Base-by-base conservation (phyloP, 2,888 invertebrate genomes). In the Lymantria monacha region DNA sequence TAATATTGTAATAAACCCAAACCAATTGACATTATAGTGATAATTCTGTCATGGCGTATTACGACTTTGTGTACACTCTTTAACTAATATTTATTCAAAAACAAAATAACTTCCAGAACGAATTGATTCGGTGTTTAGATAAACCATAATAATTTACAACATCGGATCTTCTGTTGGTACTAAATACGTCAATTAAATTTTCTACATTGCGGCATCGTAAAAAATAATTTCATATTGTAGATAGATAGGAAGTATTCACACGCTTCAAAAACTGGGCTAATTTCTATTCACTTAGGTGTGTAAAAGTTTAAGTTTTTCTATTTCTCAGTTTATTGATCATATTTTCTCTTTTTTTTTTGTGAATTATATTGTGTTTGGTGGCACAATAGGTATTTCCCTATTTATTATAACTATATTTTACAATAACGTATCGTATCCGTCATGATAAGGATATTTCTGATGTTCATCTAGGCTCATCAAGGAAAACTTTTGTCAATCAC, bases 231-330 rank as follows among this genome's bases (percentile, higher is more conserved):
- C 41, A 42, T 44, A 54, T 54, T 53, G 49, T 53, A 41, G 9
- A 49, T 49, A 33, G 33, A 30, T 43, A 49, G 49, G 49, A 53
- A 53, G 48, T 46, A 31, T 49, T 53, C 52, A 53, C 52, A 52
- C 52, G 69, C 66, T 66, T 54, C 60, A 68, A 61, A 70, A 74
- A 70, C 65, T 65, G 47, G 68, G 68, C 54, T 46, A 53, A 49
- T 49, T 49, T 53, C 46, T 46, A 41, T 30, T 9, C 31, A 42
- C 42, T 52, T 52, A 48, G 48, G 45, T n/a, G n/a, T n/a, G n/a
- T n/a, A n/a, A n/a, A n/a, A n/a, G n/a, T 48, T 22, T 22, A 22
- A 22, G 22, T 22, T 22, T 22, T 22, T 22, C 22, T 22, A 22
- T 22, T 3, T 22, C 22, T 22, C 22, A 22, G 22, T 22, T 22